Conservation (phyloP, 2,888 invertebrate species). For the Spilarctia lutea region DNA sequence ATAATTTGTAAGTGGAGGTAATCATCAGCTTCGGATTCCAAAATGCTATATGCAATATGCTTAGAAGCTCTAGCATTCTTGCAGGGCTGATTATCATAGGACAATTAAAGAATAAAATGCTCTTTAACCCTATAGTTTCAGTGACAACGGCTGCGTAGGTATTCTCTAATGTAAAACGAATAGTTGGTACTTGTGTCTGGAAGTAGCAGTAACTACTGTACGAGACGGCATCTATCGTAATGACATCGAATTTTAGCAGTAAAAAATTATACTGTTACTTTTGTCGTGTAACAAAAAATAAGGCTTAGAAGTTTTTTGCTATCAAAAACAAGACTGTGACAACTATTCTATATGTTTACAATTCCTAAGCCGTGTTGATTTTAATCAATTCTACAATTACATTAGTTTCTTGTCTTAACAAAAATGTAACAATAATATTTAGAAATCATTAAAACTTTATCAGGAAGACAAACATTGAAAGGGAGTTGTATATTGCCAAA, state of each 20-base stretch:
- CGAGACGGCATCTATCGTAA: no score
- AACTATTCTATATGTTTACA: constrained; percentile 31
- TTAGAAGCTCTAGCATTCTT: no score
- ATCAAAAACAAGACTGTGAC: constrained; percentile 38
- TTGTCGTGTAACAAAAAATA: no score
- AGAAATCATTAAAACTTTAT: background rate
- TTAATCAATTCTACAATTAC: background rate
- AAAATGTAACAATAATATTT: background rate
- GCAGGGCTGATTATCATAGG: background rate
- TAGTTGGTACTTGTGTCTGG: no score
- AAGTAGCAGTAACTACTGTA: no score
- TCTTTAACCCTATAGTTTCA: background rate
- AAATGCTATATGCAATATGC: background rate
- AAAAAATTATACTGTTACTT: no score
- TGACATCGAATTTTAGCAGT: no score
- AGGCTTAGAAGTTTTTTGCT: constrained; percentile 36
- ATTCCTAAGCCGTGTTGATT: constrained; percentile 1
- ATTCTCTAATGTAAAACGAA: no score
- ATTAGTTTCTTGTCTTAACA: background rate
- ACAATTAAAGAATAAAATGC: background rate
- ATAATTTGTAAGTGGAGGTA: no score
- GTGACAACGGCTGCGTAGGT: background rate
- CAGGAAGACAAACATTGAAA: no score
- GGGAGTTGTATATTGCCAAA: no score
- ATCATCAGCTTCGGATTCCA: no score